Evolutionary conservation across 1,140 invertebrate genomes (phyloP).

Genomic region (Aphelenchoides besseyi): DNA sequence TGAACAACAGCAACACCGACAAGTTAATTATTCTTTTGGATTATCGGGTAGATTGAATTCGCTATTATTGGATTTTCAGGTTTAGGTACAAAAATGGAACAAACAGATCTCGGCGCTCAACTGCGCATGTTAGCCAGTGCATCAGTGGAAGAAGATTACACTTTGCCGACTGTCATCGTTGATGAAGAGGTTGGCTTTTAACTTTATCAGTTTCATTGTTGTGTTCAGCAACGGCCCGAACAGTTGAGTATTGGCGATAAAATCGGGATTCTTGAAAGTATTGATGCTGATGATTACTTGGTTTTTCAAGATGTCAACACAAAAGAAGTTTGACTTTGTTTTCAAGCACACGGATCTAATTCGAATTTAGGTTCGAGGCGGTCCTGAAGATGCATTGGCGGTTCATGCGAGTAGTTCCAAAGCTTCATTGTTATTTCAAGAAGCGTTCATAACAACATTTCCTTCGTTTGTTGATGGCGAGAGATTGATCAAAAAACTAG

Average conservation of each 20-base stretch:
- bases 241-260: not conserved
- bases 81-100: not conserved
- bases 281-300: constrained; percentile 20
- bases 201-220: not conserved
- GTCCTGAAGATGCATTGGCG: constrained; percentile 53
- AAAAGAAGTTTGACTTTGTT: not conserved
- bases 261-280: constrained; percentile 1
- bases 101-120: not conserved
- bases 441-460: constrained; percentile 56
- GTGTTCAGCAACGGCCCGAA: not conserved
- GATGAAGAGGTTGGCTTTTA: not conserved
- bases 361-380: constrained; percentile 50
- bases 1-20: constrained; percentile 30
- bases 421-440: constrained; percentile 55
- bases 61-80: no score
- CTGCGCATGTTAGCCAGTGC: not conserved
- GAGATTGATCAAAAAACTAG: constrained; percentile 54
- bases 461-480: constrained; percentile 51
- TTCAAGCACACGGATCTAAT: not conserved
- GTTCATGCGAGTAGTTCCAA: constrained; percentile 54
- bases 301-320: constrained; percentile 20
- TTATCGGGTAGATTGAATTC: constrained; percentile 16
- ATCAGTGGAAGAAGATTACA: not conserved
- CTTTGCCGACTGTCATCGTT: not conserved
- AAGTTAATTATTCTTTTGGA: constrained; percentile 33